These are phyloP conservation scores for Drosophila nigrodunni DNA, from an alignment of 1,140 invertebrate species.

Conservation along the genomic window DNA sequence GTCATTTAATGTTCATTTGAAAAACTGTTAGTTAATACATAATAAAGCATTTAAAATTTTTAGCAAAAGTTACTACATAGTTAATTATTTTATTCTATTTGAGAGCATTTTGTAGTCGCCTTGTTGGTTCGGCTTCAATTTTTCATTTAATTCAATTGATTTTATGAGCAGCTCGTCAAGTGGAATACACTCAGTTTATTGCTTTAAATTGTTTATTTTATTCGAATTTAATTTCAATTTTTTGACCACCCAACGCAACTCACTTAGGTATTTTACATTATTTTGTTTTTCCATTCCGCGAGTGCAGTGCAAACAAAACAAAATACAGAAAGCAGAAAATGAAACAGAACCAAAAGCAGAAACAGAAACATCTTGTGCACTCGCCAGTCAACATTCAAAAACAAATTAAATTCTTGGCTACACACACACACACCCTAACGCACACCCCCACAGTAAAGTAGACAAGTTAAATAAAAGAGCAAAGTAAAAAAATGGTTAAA, in stretches of 20 bases:
- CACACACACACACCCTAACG: slow-evolving; percentile 39
- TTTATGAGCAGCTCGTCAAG: slow-evolving; percentile 34
- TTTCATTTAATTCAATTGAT: slow-evolving; percentile 48
- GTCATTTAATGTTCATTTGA: too few relatives aligned
- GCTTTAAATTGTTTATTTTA: slow-evolving; percentile 61
- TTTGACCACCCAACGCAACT: slow-evolving; percentile 8
- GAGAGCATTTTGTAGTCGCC: background rate
- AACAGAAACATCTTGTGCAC: slow-evolving; percentile 13
- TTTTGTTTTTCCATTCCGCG: slow-evolving; percentile 17
- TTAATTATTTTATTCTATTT: background rate
- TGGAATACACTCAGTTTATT: slow-evolving; percentile 29
- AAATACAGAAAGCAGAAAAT: background rate
- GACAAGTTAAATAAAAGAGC: slow-evolving; percentile 39
- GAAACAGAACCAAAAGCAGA: background rate
- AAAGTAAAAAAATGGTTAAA: slow-evolving; percentile 19
- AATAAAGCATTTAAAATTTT: too few relatives aligned
- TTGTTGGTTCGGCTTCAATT: background rate
- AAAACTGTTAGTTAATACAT: too few relatives aligned
- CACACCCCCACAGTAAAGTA: slow-evolving; percentile 15
- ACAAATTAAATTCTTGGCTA: slow-evolving; percentile 76
- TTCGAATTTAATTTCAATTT: slow-evolving; percentile 57
- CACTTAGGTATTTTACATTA: slow-evolving; percentile 31
- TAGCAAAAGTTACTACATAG: too few relatives aligned
- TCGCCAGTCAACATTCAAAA: slow-evolving; percentile 67
- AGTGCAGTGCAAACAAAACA: slow-evolving; percentile 51